phyloP scores from a whole-genome alignment of 2,888 invertebrate species.

The Crossocerus cetratus region DNA sequence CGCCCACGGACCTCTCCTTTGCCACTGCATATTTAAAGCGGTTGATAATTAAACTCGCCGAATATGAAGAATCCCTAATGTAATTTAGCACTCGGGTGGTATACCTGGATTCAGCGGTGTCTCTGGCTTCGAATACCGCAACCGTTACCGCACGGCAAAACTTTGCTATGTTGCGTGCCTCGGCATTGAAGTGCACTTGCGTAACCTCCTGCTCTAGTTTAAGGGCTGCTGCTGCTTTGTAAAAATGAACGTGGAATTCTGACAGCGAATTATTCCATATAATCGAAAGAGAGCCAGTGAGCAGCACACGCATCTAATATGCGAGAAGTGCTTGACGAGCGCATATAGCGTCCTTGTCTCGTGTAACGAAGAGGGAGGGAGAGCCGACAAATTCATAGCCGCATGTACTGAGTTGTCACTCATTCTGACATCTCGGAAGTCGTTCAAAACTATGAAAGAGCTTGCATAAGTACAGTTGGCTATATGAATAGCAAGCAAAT shows the following conservation, averaged over 20 bases:
- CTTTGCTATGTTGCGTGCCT: no score
- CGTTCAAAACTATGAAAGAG: slow-evolving; percentile 25
- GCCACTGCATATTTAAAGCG: no score
- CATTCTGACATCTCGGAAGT: slow-evolving; percentile 17
- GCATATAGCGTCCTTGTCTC: slow-evolving; percentile 5
- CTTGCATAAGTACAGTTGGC: slow-evolving; percentile 3
- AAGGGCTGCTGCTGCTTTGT: not conserved
- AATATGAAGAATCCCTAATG: no score
- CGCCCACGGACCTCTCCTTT: no score
- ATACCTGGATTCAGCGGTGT: no score
- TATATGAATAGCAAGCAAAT: slow-evolving; percentile 15
- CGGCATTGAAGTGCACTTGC: no score
- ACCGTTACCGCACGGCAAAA: no score
- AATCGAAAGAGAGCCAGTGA: slow-evolving; percentile 15
- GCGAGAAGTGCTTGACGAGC: not conserved
- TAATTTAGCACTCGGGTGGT: no score
- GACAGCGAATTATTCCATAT: not conserved
- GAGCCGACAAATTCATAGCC: not conserved
- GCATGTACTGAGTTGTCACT: slow-evolving; percentile 2
- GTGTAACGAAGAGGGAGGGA: no score
- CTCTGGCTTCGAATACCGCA: no score
- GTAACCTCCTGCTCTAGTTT: no score
- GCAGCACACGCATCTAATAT: not conserved
- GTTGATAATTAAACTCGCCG: no score
- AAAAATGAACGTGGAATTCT: not conserved